These are phyloP conservation scores for Dolichomitus sp. DNA, from an alignment of 2,888 invertebrate genomes.

Conservation along the genomic window DNA sequence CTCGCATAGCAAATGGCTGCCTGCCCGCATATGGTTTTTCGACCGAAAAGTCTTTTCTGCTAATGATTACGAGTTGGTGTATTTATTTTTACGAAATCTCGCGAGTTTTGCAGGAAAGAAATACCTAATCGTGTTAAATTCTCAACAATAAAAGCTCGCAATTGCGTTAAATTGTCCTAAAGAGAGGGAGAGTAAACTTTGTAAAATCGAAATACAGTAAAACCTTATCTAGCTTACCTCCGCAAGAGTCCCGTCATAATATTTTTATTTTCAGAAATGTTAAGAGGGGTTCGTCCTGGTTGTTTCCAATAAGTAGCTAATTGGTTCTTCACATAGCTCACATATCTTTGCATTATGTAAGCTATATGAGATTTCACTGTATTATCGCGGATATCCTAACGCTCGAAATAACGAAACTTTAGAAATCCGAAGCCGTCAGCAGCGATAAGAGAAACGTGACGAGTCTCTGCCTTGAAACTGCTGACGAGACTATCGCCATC, in stretches of 20 bases:
- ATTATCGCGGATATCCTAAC: slow-evolving; percentile 7
- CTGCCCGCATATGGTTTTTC: slow-evolving; percentile 27
- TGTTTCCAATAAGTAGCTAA: not conserved
- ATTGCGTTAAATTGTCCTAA: not conserved
- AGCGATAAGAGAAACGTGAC: slow-evolving; percentile 46
- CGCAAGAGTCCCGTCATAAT: not conserved
- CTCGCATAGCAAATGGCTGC: slow-evolving; percentile 26
- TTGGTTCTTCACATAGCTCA: not conserved
- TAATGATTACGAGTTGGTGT: slow-evolving; percentile 1
- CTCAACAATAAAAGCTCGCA: not conserved
- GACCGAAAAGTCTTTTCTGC: not conserved
- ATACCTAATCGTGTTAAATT: not conserved
- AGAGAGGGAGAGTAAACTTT: not conserved
- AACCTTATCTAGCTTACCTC: not conserved
- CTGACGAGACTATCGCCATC: slow-evolving; percentile 21
- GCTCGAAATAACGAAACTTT: slow-evolving; percentile 16
- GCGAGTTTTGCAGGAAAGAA: not conserved
- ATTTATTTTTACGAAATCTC: not conserved
- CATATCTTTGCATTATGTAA: not conserved
- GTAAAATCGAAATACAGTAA: not conserved
- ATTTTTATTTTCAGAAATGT: not conserved
- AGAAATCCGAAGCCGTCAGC: slow-evolving; percentile 27
- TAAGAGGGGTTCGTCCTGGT: no score
- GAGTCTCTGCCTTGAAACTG: slow-evolving; percentile 6
- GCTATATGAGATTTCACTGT: not conserved